Base-by-base conservation (phyloP, 2,113 vertebrate genomes). In the Apaloderma vittatum region DNA sequence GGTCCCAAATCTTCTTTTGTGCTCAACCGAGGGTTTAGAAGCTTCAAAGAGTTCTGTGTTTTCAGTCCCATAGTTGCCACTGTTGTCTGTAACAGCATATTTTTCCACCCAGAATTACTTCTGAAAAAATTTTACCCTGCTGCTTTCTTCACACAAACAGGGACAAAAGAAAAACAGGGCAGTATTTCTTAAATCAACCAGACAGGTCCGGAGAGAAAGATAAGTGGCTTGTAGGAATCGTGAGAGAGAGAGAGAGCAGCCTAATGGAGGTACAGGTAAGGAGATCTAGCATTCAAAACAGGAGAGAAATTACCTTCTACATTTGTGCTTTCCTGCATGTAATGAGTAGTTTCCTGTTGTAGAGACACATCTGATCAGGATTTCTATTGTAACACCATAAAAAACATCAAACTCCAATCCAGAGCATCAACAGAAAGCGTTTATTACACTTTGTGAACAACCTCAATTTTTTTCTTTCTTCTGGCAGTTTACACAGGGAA, bases 331-430 rank as follows among this genome's bases (percentile, higher is more conserved):
- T 40, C 49, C 59, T 70, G 18, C 29, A 11, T 78, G 29, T 63
- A 81, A 85, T 32, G 45, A 89, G 30, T 6, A 57, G 20, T 49
- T 89, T 74, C 54, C 77, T 70, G n/a, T n/a, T 63, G 62, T 2
- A 85, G n/a, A 85, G 46, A 32, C n/a, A 45, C 5, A 13, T 9
- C 51, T 94, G 61, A 75, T 59, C 36, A 49, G 30, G 58, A 82
- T 66, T 91, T 81, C 74, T 80, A 19, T 24, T 61, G 13, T 37
- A 78, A 67, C 10, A 8, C 29, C 2, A 3, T 30, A 27, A 86
- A 88, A 82, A 89, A 77, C 9, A 62, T 65, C 48, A 82, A 80
- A 82, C 68, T 37, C 61, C 52, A 22, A 89, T 11, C 52, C 65
- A 37, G 34, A 26, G 19, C 29, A 79, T 55, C 55, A 75, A 77